Evolutionary conservation across 2,113 vertebrate species (phyloP).

Genomic region (Maccullochella peelii): DNA sequence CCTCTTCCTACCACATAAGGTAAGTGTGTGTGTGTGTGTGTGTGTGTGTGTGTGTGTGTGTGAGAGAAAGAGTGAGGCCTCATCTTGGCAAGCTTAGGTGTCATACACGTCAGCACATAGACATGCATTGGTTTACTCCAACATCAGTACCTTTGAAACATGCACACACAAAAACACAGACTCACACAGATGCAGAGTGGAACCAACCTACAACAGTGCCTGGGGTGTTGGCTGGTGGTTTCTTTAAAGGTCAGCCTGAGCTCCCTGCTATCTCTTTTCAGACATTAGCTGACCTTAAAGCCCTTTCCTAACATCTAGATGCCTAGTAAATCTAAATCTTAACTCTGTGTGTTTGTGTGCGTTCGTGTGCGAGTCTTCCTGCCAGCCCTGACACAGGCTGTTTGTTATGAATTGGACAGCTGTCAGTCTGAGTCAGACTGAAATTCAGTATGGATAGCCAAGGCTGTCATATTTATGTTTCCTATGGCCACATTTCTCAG

Average conservation of each 20-base stretch:
- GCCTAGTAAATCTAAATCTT: constrained; percentile 9
- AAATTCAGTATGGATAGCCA: background rate
- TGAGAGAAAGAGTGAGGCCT: constrained; percentile 1
- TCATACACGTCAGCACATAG: background rate
- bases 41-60: constrained; percentile 18
- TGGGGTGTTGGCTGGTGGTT: constrained; percentile 43
- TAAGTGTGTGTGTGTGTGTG: constrained; percentile 61
- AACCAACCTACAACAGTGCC: constrained; percentile 29
- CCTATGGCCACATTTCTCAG: background rate
- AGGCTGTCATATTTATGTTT: constrained; percentile 10
- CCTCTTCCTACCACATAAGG: constrained; percentile 91
- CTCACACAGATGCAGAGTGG: constrained; percentile 14
- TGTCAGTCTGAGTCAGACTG: constrained; percentile 62
- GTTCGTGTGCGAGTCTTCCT: background rate
- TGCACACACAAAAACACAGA: background rate
- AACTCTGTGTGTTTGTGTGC: background rate
- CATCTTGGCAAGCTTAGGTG: background rate
- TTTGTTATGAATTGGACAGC: constrained; percentile 42
- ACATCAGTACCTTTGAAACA: constrained; percentile 20
- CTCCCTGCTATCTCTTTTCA: constrained; percentile 22
- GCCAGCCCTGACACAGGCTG: constrained; percentile 15
- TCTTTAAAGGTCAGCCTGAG: constrained; percentile 54
- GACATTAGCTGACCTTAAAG: constrained; percentile 36
- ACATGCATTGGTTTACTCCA: background rate
- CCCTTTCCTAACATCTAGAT: constrained; percentile 13